These are phyloP conservation scores for Parazoanthus darwini DNA, from an alignment of 92 coral and sea anemone species.

Conservation along the genomic window DNA sequence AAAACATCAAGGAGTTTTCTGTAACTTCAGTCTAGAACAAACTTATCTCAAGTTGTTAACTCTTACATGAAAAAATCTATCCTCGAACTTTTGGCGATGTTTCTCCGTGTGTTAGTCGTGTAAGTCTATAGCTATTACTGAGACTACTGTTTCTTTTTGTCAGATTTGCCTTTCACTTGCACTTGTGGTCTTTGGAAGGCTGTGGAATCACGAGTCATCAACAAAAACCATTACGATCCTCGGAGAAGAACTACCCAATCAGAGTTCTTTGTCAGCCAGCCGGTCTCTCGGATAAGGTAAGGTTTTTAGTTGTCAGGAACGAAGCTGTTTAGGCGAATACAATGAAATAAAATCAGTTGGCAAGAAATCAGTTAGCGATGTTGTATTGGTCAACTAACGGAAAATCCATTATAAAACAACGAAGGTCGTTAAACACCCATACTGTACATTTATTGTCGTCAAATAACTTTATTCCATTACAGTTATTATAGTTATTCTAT, in stretches of 20 bases:
- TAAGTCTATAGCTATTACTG: background rate
- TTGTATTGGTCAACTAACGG: background rate
- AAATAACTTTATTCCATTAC: no score
- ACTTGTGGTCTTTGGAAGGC: slow-evolving; percentile 92
- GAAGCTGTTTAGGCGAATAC: background rate
- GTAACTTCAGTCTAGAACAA: no score
- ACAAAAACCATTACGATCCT: slow-evolving; percentile 76
- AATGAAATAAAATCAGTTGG: background rate
- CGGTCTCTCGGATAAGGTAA: slow-evolving; percentile 95
- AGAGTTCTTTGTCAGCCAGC: slow-evolving; percentile 98
- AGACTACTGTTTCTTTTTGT: background rate
- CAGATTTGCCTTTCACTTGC: slow-evolving; percentile 96
- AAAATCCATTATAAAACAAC: no score
- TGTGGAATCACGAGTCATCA: slow-evolving; percentile 91
- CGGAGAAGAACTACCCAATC: slow-evolving; percentile 96
- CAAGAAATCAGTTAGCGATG: background rate
- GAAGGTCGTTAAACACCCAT: no score
- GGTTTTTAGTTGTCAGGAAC: background rate
- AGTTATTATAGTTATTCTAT: no score
- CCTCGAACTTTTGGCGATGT: no score
- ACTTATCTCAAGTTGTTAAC: no score
- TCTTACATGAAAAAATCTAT: background rate
- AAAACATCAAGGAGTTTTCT: no score
- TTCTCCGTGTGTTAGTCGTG: no score
- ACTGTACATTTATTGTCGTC: no score